Evolutionary conservation across 2,888 invertebrate genomes (phyloP).

Genomic region (Axea sp.): DNA sequence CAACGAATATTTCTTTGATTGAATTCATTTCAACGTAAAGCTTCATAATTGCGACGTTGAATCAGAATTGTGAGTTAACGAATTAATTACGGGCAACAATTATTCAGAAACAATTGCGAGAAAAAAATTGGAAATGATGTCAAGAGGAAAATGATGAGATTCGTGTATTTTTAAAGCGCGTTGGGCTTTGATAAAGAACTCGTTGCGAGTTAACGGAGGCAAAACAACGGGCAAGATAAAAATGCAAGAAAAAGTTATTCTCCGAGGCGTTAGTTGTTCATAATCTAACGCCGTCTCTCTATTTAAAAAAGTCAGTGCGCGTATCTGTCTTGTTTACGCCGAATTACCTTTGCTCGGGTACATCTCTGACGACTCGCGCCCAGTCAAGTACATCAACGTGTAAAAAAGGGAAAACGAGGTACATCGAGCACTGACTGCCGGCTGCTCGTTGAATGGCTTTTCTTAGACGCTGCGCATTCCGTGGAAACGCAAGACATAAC

Average conservation of each 20-base stretch:
- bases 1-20: too few species aligned
- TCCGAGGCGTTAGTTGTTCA: conserved; percentile 15
- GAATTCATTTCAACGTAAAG: too few species aligned
- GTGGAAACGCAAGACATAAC: conserved; percentile 46
- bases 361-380: conserved; percentile 15
- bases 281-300: conserved; percentile 15
- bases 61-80: too few species aligned
- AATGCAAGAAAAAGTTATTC: conserved; percentile 13
- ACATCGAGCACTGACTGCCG: conserved; percentile 44
- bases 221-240: conserved; percentile 2
- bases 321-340: conserved; percentile 46
- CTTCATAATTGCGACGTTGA: too few species aligned
- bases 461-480: conserved; percentile 44
- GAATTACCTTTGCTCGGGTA: conserved; percentile 31
- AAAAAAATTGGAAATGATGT: too few species aligned
- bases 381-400: conserved; percentile 43
- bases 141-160: not conserved
- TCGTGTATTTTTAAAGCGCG: too few species aligned
- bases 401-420: conserved; percentile 54
- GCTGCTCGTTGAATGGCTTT: conserved; percentile 52
- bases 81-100: too few species aligned
- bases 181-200: too few species aligned
- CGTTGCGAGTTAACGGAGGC: not conserved
- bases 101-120: too few species aligned
- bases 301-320: conserved; percentile 25